Percentiles rank a stretch among this genome's conserved stretches.
Evolutionary conservation across 1,140 invertebrate genomes (phyloP).

Genomic region (Acromyrmex echinatior): DNA sequence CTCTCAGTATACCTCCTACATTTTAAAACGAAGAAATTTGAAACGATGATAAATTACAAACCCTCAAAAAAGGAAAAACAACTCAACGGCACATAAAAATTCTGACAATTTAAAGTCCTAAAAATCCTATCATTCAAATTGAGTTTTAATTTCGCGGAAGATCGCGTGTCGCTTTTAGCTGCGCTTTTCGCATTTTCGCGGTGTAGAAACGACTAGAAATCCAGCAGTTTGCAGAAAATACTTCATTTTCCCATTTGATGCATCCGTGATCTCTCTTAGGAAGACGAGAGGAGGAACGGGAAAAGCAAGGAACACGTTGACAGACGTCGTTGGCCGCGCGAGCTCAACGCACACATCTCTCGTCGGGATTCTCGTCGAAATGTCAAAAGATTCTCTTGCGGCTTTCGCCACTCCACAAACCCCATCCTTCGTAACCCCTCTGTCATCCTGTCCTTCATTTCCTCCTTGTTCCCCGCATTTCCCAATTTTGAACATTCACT

Average conservation of each 20-base stretch:
- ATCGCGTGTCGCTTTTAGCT: background rate
- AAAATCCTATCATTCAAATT: constrained; percentile 24
- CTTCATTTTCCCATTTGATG: constrained; percentile 49
- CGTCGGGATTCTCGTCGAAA: constrained; percentile 59
- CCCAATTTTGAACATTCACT: constrained; percentile 33
- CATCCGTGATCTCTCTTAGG: constrained; percentile 23
- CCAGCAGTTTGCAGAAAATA: constrained; percentile 20
- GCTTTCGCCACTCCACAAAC: constrained; percentile 29
- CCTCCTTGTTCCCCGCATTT: constrained; percentile 40
- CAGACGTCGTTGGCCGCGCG: constrained; percentile 44
- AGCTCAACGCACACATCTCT: constrained; percentile 43
- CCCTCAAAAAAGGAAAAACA: background rate
- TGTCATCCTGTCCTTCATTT: constrained; percentile 30
- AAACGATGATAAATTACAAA: background rate
- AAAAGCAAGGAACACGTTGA: constrained; percentile 39
- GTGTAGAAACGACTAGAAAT: constrained; percentile 16
- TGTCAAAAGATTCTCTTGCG: constrained; percentile 61
- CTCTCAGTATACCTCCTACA: background rate
- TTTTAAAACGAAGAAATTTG: background rate
- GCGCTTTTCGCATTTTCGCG: background rate
- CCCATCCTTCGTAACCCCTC: background rate
- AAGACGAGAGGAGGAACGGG: constrained; percentile 5
- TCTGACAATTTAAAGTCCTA: background rate
- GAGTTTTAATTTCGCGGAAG: constrained; percentile 12
- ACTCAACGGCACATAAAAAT: background rate